Evolutionary conservation across 92 coral and sea anemone genomes (phyloP), one percentile per base, ranked within the genome.

Genomic region (Porites evermanni): DNA sequence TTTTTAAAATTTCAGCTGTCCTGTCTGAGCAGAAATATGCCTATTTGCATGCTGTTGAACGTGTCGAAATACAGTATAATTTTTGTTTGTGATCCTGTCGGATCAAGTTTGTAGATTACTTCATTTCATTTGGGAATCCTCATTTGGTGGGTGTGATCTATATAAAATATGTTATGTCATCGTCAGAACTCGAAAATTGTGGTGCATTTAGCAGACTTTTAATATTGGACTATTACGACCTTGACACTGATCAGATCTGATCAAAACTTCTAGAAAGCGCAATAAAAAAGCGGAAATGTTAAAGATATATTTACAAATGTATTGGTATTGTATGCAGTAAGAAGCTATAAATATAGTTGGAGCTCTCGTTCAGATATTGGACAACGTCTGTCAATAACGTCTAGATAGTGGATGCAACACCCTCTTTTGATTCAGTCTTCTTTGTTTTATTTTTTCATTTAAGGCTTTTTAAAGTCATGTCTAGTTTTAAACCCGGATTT

Each of bases 391-490:
- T 2, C 61, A 11, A 8, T 11, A 56, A 11, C 2, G 61, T 56
- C 61, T 56, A 14, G 12, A 56, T 12, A 0, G 14, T 56, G 14
- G 61, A 56, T 8, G 61, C 61, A 56, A 56, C 32, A 29, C 16
- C 3, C 13, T 14, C 61, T 56, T 56, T 11, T 56, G 12, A 12
- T 29, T 38, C n/a, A 11, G 20, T 70, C 52, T 17, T 7, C 7
- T 7, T 73, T 53, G 0, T 12, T 77, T 59, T 14, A 12, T 78
- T 17, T 16, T 64, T 64, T 20, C 2, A 64, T 47, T 64, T 59
- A 20, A 83, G 87, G 87, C 87, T 72, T 64, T 29, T 79, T 19
- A 20, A 56, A 80, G 87, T 71, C 87, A 83, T 83, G 87, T 21
- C 69, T 53, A 21, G 9, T 24, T 61, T 83, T 58, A 83, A 83